These are phyloP conservation scores for Mesorhabditis sp. DNA, from an alignment of 2,888 invertebrate genomes.

Conservation along the genomic window DNA sequence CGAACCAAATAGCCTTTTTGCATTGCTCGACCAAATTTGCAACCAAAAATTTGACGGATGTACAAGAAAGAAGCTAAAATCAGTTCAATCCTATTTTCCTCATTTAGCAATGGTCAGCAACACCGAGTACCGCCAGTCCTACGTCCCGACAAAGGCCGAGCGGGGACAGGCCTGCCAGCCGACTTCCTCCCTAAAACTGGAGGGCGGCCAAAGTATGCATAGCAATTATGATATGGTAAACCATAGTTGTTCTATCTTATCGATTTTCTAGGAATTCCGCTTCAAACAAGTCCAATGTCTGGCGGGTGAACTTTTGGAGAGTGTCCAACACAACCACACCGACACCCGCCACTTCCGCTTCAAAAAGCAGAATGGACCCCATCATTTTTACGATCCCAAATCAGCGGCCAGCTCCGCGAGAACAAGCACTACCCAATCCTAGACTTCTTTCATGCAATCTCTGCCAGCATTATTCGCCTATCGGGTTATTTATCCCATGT, in stretches of 20 bases:
- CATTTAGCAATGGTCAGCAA: neutral
- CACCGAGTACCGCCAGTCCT: neutral
- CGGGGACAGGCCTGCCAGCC: conserved; percentile 24
- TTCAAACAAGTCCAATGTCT: conserved; percentile 35
- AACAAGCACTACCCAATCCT: neutral
- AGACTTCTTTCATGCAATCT: neutral
- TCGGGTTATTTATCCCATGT: too few relatives aligned
- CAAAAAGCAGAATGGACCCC: conserved; percentile 27
- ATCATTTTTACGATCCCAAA: conserved; percentile 33
- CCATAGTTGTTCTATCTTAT: conserved; percentile 5
- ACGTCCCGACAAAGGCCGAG: neutral
- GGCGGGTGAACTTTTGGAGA: conserved; percentile 47
- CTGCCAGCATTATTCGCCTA: too few relatives aligned
- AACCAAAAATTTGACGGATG: too few relatives aligned
- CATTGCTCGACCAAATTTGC: too few relatives aligned
- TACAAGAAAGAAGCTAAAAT: too few relatives aligned
- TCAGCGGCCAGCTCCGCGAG: neutral
- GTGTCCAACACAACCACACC: conserved; percentile 25
- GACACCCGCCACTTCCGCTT: conserved; percentile 36
- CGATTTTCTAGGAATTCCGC: conserved; percentile 31
- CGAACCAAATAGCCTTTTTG: too few relatives aligned
- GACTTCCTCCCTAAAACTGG: conserved; percentile 27
- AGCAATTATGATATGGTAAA: conserved; percentile 29
- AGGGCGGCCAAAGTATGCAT: conserved; percentile 21
- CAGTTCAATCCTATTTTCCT: neutral